Conservation (phyloP, 2,797 vertebrate species). For the Acipenser ruthenus region DNA sequence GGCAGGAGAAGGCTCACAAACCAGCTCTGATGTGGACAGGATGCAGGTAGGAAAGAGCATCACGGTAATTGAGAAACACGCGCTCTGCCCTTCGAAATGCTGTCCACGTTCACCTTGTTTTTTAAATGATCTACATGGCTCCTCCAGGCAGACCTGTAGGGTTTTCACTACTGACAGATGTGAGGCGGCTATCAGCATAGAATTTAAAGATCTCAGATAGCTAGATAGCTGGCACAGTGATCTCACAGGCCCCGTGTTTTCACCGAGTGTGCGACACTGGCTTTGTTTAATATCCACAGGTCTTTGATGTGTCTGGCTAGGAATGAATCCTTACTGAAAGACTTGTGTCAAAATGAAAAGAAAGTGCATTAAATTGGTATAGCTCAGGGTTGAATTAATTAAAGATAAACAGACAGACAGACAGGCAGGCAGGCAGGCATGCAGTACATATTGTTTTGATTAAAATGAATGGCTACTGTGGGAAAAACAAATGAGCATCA, state of each 20-base stretch:
- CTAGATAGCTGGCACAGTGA: neutral
- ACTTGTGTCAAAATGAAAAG: no score
- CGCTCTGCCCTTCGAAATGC: neutral
- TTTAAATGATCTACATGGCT: neutral
- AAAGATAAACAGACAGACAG: no score
- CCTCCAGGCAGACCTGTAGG: neutral
- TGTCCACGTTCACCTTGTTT: neutral
- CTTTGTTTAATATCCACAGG: neutral
- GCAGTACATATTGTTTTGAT: no score
- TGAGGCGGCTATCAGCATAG: neutral
- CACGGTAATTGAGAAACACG: neutral
- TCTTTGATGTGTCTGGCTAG: no score
- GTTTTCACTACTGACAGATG: neutral
- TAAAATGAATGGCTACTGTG: no score
- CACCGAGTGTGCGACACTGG: neutral
- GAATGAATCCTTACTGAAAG: no score
- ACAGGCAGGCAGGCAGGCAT: no score
- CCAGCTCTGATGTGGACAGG: neutral
- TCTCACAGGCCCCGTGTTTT: neutral
- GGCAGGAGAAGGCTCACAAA: no score
- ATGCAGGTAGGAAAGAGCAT: neutral
- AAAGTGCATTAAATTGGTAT: no score
- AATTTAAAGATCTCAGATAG: slow-evolving; percentile 12
- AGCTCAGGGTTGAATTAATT: no score
- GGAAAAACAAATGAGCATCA: no score